Evolutionary conservation across 2,113 vertebrate species (phyloP), one percentile per base, ranked within the genome.

Genomic region (Fulmarus glacialis): DNA sequence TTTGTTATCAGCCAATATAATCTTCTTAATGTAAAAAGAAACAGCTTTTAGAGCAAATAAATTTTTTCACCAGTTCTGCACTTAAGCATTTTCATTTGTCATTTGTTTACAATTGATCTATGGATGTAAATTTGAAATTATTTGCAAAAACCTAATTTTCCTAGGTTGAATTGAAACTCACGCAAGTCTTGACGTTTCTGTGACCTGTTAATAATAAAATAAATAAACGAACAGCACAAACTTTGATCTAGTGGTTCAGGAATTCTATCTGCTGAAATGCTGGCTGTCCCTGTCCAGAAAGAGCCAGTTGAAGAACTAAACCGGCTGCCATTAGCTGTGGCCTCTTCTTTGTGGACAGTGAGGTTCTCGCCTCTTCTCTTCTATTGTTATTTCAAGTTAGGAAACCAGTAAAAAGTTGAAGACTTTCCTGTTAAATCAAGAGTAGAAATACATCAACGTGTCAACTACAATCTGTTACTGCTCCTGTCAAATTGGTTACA

Each of bases 371-470:
- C 67, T 93, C 62, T 63, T 56, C 23, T 79, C 26, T 66, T 87
- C 42, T 30, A 56, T 4, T 64, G 40, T 87, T 91, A 15, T 56
- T 94, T 82, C 55, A 55, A 36, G 56, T 58, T 87, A 72, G 74
- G 40, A 81, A 87, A 79, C 66, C 50, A 79, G 60, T 85, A 90
- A 62, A 62, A 75, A 74, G 55, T 67, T 68, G 79, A 88, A 93
- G 82, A 58, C 70, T 85, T 88, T 50, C 29, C 38, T 93, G 82
- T 72, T 96, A 90, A 95, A 95, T 87, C 70, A 82, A n/a, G 92
- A 87, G 56, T 42, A 67, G 64, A 72, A 94, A 63, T 68, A 85
- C 2, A 3, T 92, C 92, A 82, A 2, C 0, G 3, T 93, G 95
- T 71, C 94, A 79, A 34, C 85, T 88, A 38, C 78, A 90, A 34